Conservation (phyloP, 2,113 vertebrate species). For the Xyrauchen texanus region DNA sequence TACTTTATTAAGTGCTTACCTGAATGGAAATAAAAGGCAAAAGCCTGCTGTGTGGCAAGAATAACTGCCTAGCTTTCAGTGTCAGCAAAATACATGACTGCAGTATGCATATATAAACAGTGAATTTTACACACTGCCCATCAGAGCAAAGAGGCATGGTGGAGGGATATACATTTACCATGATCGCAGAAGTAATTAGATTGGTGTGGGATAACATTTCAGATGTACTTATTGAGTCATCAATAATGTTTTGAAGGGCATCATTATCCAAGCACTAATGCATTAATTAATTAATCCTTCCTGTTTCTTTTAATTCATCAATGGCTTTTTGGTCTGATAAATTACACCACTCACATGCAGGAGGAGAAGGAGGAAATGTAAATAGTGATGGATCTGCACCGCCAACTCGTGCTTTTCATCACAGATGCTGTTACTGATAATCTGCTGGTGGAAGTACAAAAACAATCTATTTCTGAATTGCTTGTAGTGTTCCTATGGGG, state of each 20-base stretch:
- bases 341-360: constrained; percentile 51
- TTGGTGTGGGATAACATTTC: constrained; percentile 44
- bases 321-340: constrained; percentile 55
- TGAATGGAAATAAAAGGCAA: background rate
- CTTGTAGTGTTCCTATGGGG: background rate
- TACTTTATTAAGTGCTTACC: background rate
- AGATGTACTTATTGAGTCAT: constrained; percentile 66
- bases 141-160: constrained; percentile 48
- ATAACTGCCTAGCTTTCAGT: background rate
- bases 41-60: constrained; percentile 4
- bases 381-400: constrained; percentile 7
- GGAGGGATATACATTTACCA: constrained; percentile 55
- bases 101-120: constrained; percentile 39
- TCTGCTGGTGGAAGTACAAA: background rate
- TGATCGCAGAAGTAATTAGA: constrained; percentile 62
- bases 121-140: constrained; percentile 52
- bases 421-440: background rate
- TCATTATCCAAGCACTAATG: constrained; percentile 64
- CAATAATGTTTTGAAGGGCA: constrained; percentile 66
- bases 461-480: background rate
- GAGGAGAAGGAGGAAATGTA: background rate
- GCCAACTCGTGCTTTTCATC: background rate
- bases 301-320: constrained; percentile 64
- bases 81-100: constrained; percentile 1
- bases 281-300: constrained; percentile 68